Conservation (phyloP, 2,113 vertebrate species). For the Eira barbara region DNA sequence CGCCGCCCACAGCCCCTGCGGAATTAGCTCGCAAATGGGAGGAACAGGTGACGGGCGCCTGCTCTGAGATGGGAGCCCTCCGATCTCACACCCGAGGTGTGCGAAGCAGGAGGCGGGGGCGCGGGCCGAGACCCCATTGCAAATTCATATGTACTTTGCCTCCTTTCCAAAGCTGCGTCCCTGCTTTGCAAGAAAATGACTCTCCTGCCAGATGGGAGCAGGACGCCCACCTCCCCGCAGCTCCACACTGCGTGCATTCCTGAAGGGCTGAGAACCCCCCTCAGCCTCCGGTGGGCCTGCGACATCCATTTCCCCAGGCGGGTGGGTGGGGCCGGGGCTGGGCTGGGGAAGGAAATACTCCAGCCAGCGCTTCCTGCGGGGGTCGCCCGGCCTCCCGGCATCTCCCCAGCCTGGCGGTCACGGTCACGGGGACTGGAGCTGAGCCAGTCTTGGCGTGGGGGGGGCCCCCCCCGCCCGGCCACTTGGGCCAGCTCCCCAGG, state of each 20-base stretch:
- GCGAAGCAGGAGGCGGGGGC: background rate
- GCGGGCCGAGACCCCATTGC: background rate
- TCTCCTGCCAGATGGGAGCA: constrained; percentile 31
- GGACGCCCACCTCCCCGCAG: constrained; percentile 23
- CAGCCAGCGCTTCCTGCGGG: constrained; percentile 47
- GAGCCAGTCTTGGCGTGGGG: background rate
- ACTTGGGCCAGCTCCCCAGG: background rate
- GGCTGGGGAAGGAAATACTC: constrained; percentile 46
- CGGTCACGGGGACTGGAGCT: background rate
- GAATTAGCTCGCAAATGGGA: constrained; percentile 52
- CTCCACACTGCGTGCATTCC: background rate
- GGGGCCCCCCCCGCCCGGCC: background rate
- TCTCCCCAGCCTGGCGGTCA: background rate
- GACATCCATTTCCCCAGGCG: background rate
- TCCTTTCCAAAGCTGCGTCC: constrained; percentile 6
- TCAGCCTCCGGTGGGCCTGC: background rate
- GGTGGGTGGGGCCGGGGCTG: background rate
- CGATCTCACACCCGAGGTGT: constrained; percentile 5
- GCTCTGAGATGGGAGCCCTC: background rate
- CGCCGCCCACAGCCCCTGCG: constrained; percentile 71
- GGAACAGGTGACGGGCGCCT: constrained; percentile 76
- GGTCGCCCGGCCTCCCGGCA: background rate
- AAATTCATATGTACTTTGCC: constrained; percentile 18
- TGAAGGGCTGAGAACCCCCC: background rate
- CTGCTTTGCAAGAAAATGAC: background rate